Conservation (phyloP, 2,113 vertebrate genomes). For the Ophiodon elongatus region DNA sequence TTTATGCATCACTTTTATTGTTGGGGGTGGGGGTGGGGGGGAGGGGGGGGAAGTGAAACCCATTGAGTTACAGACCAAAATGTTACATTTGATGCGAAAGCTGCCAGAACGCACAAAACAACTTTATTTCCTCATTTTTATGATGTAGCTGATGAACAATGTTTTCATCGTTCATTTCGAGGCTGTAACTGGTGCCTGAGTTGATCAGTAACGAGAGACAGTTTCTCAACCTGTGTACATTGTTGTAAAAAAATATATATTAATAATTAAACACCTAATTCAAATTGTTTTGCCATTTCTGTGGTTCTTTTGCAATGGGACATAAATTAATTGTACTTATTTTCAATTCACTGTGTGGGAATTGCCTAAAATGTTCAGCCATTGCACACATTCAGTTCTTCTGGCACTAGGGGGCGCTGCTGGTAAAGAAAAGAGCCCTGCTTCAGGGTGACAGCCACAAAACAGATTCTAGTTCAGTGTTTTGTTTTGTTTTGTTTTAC, state of each 20-base stretch:
- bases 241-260: slow-evolving; percentile 36
- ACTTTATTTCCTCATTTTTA: slow-evolving; percentile 24
- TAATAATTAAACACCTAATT: slow-evolving; percentile 29
- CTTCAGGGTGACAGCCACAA: background rate
- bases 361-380: background rate
- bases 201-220: slow-evolving; percentile 31
- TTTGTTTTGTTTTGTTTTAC: background rate
- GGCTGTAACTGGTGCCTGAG: slow-evolving; percentile 51
- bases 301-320: slow-evolving; percentile 11
- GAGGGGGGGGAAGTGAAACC: slow-evolving; percentile 9
- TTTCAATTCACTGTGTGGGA: background rate
- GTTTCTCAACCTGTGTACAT: slow-evolving; percentile 51
- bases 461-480: background rate
- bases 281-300: background rate
- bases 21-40: too few relatives aligned
- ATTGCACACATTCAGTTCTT: background rate
- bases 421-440: slow-evolving; percentile 39
- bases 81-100: slow-evolving; percentile 30
- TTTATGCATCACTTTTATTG: slow-evolving; percentile 22
- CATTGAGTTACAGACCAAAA: slow-evolving; percentile 27
- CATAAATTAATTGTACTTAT: background rate
- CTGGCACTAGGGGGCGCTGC: slow-evolving; percentile 73
- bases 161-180: slow-evolving; percentile 32
- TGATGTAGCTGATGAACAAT: slow-evolving; percentile 34
- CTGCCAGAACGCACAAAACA: slow-evolving; percentile 45